Evolutionary conservation across 2,113 vertebrate genomes (phyloP).

Genomic region (Recurvirostra avosetta): DNA sequence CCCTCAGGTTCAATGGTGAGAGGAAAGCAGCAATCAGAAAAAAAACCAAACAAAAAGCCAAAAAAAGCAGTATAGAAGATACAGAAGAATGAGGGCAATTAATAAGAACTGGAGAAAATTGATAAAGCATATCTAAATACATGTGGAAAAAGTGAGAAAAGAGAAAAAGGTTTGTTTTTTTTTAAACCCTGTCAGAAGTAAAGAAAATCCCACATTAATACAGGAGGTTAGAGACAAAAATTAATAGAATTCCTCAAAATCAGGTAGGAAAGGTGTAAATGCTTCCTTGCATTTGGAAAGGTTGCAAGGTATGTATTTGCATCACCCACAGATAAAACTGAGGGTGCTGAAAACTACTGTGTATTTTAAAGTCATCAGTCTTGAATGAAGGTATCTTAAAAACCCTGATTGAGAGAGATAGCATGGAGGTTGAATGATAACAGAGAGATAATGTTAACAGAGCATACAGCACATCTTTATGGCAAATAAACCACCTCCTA

Average conservation of each 20-base stretch:
- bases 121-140: neutral
- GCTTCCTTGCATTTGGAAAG: neutral
- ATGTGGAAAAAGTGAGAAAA: neutral
- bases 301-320: neutral
- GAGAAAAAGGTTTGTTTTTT: accelerated
- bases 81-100: neutral
- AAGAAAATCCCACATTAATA: neutral
- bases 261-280: neutral
- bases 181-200: neutral
- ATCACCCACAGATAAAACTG: neutral
- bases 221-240: neutral
- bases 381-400: neutral
- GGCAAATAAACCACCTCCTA: neutral
- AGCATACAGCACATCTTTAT: neutral
- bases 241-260: neutral
- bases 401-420: neutral
- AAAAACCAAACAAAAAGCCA: no score
- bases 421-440: neutral
- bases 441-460: neutral
- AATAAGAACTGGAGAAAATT: neutral
- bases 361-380: neutral
- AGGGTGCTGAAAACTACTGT: neutral
- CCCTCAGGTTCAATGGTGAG: neutral
- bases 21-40: neutral
- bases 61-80: neutral